Evolutionary conservation across 2,797 vertebrate species (phyloP).

Genomic region (Cirrhinus mrigala): DNA sequence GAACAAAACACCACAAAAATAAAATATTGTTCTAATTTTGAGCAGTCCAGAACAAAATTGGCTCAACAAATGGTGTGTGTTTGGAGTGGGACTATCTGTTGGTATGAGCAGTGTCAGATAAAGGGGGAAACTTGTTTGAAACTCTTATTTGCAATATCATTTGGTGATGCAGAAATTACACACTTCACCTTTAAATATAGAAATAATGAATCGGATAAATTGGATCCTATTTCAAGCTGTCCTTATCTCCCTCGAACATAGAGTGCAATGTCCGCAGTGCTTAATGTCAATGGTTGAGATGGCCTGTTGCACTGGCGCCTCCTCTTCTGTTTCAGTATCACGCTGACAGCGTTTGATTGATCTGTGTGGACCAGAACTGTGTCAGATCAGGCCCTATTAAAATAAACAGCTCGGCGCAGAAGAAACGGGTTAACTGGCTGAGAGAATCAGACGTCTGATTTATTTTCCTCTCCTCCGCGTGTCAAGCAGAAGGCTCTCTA

Average conservation of each 20-base stretch:
- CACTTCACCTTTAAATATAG: background rate
- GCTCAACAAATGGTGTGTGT: background rate
- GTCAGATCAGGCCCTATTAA: slow-evolving; percentile 56
- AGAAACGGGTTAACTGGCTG: slow-evolving; percentile 52
- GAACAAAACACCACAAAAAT: background rate
- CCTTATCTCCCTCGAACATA: background rate
- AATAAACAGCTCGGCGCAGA: slow-evolving; percentile 50
- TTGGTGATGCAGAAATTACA: background rate
- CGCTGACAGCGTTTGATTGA: slow-evolving; percentile 49
- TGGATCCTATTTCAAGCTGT: background rate
- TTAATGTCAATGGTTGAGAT: slow-evolving; percentile 57
- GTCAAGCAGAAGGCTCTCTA: slow-evolving; percentile 77
- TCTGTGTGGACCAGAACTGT: slow-evolving; percentile 45
- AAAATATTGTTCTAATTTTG: background rate
- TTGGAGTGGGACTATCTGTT: background rate
- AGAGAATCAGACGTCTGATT: slow-evolving; percentile 42
- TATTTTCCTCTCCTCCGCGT: slow-evolving; percentile 40
- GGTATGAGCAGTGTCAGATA: background rate
- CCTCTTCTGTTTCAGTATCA: slow-evolving; percentile 17
- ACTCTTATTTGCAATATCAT: background rate
- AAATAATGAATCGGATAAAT: background rate
- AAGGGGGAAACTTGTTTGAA: background rate
- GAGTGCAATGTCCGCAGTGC: background rate
- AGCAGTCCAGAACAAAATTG: background rate
- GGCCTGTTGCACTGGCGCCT: slow-evolving; percentile 39